These are phyloP conservation scores for Syrista parreyssii DNA, from an alignment of 2,888 invertebrate species.

Conservation along the genomic window DNA sequence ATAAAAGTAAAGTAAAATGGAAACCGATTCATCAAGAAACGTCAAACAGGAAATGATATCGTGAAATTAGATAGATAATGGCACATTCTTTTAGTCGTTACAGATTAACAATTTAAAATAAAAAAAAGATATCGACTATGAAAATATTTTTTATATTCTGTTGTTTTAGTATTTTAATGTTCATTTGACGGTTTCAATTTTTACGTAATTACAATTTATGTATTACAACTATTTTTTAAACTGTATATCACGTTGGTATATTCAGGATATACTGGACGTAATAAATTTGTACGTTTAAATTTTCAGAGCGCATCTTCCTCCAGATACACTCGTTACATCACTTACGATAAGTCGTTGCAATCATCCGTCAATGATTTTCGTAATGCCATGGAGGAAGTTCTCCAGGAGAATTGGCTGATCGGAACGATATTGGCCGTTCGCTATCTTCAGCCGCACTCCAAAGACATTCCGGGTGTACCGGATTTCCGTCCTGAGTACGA, in stretches of 20 bases:
- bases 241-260: not conserved
- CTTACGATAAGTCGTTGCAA: conserved; percentile 10
- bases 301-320: not conserved
- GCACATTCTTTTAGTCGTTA: too few species aligned
- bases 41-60: not conserved
- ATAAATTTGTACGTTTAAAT: not conserved
- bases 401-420: conserved; percentile 16
- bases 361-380: not conserved
- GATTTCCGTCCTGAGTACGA: conserved; percentile 15
- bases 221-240: not conserved
- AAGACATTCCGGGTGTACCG: conserved; percentile 16
- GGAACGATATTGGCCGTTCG: conserved; percentile 10
- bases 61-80: not conserved
- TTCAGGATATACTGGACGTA: not conserved
- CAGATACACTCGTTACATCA: conserved; percentile 9
- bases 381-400: conserved; percentile 3
- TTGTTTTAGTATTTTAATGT: too few species aligned
- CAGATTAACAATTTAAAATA: too few species aligned
- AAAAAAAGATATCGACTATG: too few species aligned
- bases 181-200: too few species aligned
- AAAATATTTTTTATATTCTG: too few species aligned
- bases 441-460: conserved; percentile 13
- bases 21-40: not conserved
- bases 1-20: not conserved
- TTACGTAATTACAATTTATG: not conserved